These are phyloP conservation scores for Holothuria scabra DNA, from an alignment of 53 echinoderm and acorn worm genomes.

Conservation along the genomic window DNA sequence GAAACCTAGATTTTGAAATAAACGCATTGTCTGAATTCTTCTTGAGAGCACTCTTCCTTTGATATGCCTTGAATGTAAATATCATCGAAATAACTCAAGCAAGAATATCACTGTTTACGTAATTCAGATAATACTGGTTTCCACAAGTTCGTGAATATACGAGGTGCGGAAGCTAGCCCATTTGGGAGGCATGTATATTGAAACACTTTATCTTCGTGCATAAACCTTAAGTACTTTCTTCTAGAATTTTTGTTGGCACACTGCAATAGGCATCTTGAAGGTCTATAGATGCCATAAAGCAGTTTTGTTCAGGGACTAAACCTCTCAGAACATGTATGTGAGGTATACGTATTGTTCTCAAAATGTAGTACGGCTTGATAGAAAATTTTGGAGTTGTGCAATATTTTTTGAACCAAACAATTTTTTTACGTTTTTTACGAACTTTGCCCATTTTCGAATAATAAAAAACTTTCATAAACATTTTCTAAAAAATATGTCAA, in stretches of 20 bases:
- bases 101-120: background rate
- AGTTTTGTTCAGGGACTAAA: background rate
- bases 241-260: background rate
- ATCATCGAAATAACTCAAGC: background rate
- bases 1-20: constrained; percentile 12
- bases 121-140: constrained; percentile 29
- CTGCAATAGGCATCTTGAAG: constrained; percentile 1
- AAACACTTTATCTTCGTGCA: constrained; percentile 1
- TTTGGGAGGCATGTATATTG: constrained; percentile 41
- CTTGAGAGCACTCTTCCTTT: constrained; percentile 6
- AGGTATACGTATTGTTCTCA: too few species aligned
- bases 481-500: too few species aligned
- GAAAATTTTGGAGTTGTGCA: too few species aligned
- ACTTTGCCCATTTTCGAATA: too few species aligned
- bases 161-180: background rate
- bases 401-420: too few species aligned
- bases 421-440: too few species aligned
- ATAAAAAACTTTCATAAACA: too few species aligned
- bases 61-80: constrained; percentile 17
- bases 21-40: background rate
- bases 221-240: constrained; percentile 16
- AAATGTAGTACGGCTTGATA: too few species aligned
- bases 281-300: too few species aligned
- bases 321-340: too few species aligned
- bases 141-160: constrained; percentile 14